These are phyloP conservation scores for Cyphomyrus plagiostoma DNA, from an alignment of 2,113 vertebrate species.

Conservation along the genomic window DNA sequence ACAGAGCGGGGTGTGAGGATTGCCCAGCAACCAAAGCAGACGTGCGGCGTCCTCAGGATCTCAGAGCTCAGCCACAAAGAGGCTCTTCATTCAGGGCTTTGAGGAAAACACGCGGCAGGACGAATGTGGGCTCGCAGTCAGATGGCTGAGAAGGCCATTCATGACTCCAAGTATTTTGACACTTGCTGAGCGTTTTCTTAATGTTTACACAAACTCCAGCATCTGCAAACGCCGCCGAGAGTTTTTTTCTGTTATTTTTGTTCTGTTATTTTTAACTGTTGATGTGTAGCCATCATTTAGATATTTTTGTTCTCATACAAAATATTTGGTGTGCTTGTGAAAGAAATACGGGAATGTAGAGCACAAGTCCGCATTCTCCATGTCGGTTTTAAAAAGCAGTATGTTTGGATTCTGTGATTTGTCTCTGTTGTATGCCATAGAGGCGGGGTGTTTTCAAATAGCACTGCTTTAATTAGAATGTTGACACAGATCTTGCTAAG, in stretches of 20 bases:
- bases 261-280: slow-evolving; percentile 11
- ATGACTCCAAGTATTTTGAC: slow-evolving; percentile 10
- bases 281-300: slow-evolving; percentile 38
- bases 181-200: not conserved
- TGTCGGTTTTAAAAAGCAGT: not conserved
- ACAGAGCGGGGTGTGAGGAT: slow-evolving; percentile 14
- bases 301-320: not conserved
- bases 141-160: slow-evolving; percentile 45
- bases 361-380: not conserved
- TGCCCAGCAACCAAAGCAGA: slow-evolving; percentile 21
- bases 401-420: not conserved
- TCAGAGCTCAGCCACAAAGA: slow-evolving; percentile 36
- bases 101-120: slow-evolving; percentile 55
- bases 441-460: not conserved
- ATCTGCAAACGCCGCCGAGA: slow-evolving; percentile 36
- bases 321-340: not conserved
- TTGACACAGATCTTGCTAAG: not conserved
- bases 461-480: not conserved
- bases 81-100: slow-evolving; percentile 46
- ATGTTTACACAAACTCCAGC: slow-evolving; percentile 43
- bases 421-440: not conserved
- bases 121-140: slow-evolving; percentile 51
- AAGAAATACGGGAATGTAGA: not conserved
- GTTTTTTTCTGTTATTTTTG: slow-evolving; percentile 15
- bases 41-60: slow-evolving; percentile 37